Conservation (phyloP, 2,888 invertebrate species). For the Sarcophaga variegata region DNA sequence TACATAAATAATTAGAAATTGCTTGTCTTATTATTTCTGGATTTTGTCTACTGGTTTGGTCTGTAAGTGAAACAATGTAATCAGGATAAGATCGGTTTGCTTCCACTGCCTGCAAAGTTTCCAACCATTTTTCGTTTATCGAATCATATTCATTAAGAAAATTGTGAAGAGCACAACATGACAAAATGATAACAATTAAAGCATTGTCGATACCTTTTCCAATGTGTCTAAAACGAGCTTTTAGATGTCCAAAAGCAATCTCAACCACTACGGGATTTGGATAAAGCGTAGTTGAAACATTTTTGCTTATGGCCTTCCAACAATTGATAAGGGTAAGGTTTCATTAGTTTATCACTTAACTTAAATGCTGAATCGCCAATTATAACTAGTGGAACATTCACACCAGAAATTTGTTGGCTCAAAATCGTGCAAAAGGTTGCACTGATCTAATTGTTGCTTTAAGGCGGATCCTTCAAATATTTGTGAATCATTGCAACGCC, state of each 20-base stretch:
- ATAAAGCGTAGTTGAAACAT: conserved; percentile 23
- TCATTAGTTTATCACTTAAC: conserved; percentile 26
- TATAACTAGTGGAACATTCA: too few relatives aligned
- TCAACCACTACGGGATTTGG: conserved; percentile 12
- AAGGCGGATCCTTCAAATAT: too few relatives aligned
- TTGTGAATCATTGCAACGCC: too few relatives aligned
- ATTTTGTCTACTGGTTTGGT: too few relatives aligned
- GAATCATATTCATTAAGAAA: conserved; percentile 18
- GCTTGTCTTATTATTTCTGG: too few relatives aligned
- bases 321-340: conserved; percentile 30
- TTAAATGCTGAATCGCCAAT: conserved; percentile 39
- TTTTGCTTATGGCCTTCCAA: background rate
- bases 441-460: too few relatives aligned
- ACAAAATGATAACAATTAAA: conserved; percentile 5
- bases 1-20: too few relatives aligned
- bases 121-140: background rate
- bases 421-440: too few relatives aligned
- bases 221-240: conserved; percentile 16
- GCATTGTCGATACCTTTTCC: conserved; percentile 19
- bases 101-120: too few relatives aligned
- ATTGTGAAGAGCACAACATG: conserved; percentile 32
- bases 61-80: too few relatives aligned
- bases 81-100: too few relatives aligned
- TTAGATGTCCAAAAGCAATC: conserved; percentile 22
- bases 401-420: too few relatives aligned